These are phyloP conservation scores for Cardiocondyla obscurior DNA, from an alignment of 1,140 invertebrate species.

Conservation along the genomic window DNA sequence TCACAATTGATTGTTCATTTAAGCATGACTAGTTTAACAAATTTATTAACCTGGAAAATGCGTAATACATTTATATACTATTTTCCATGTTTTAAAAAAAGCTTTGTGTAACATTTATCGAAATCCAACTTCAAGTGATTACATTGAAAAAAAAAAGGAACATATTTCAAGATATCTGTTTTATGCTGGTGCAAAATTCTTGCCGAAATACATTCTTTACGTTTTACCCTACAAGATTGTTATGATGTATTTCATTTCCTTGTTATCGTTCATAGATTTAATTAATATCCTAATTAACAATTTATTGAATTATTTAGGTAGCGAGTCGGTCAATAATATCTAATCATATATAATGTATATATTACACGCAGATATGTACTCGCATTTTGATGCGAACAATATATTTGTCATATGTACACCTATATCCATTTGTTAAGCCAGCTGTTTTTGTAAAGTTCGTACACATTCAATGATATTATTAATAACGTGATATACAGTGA, in stretches of 20 bases:
- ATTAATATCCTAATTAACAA: slow-evolving; percentile 25
- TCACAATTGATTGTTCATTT: background rate
- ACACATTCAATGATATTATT: slow-evolving; percentile 56
- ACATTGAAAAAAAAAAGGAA: background rate
- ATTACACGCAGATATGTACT: slow-evolving; percentile 18
- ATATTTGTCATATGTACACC: slow-evolving; percentile 52
- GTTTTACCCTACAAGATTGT: slow-evolving; percentile 7
- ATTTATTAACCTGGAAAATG: background rate
- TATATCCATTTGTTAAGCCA: slow-evolving; percentile 38
- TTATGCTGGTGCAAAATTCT: slow-evolving; percentile 2
- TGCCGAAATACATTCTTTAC: background rate
- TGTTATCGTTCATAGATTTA: slow-evolving; percentile 23
- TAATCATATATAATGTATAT: slow-evolving; percentile 44
- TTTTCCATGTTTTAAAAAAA: background rate
- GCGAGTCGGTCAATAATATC: background rate
- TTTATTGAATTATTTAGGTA: slow-evolving; percentile 1
- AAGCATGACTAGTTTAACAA: background rate
- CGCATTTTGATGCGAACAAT: slow-evolving; percentile 8
- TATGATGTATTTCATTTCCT: slow-evolving; percentile 6
- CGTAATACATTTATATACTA: background rate
- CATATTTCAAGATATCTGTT: background rate
- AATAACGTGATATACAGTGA: slow-evolving; percentile 33
- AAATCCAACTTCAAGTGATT: background rate
- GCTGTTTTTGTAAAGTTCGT: slow-evolving; percentile 29
- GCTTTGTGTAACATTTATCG: background rate